These are phyloP conservation scores for Heliothis virescens DNA, from an alignment of 1,140 invertebrate species.

Conservation along the genomic window DNA sequence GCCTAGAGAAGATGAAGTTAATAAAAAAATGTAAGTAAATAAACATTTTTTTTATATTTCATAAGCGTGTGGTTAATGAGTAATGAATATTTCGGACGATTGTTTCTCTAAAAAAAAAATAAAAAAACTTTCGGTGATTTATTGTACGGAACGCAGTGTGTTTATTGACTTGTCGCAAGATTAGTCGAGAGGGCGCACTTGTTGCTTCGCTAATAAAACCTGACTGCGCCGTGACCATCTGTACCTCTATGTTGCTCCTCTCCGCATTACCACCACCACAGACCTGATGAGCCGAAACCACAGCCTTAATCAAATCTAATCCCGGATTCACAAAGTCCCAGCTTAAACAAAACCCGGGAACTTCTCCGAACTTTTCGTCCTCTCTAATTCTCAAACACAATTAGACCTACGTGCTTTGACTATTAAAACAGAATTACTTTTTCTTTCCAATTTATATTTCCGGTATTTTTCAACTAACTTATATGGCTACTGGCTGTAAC, in stretches of 20 bases:
- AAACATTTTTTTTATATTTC: background rate
- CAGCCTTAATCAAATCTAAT: constrained; percentile 34
- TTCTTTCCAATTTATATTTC: constrained; percentile 38
- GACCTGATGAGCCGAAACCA: constrained; percentile 53
- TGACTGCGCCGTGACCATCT: constrained; percentile 55
- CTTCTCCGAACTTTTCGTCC: constrained; percentile 17
- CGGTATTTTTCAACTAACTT: constrained; percentile 41
- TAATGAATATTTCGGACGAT: too few relatives aligned
- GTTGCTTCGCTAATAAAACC: constrained; percentile 69
- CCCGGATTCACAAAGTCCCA: constrained; percentile 7
- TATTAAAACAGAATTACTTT: constrained; percentile 31
- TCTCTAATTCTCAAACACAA: constrained; percentile 26
- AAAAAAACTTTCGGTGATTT: too few relatives aligned
- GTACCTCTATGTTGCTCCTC: constrained; percentile 56
- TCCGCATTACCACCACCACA: constrained; percentile 66
- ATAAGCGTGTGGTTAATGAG: too few relatives aligned
- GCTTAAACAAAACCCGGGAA: background rate
- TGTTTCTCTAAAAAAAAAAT: too few relatives aligned
- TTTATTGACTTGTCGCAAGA: constrained; percentile 60
- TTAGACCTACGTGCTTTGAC: constrained; percentile 16
- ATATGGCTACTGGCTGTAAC: constrained; percentile 51
- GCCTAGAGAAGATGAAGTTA: constrained; percentile 6
- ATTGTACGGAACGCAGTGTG: background rate
- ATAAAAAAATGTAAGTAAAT: constrained; percentile 5
- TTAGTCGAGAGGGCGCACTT: constrained; percentile 69